Evolutionary conservation across 1,140 invertebrate species (phyloP).

Genomic region (Druon quercuslanigerum): DNA sequence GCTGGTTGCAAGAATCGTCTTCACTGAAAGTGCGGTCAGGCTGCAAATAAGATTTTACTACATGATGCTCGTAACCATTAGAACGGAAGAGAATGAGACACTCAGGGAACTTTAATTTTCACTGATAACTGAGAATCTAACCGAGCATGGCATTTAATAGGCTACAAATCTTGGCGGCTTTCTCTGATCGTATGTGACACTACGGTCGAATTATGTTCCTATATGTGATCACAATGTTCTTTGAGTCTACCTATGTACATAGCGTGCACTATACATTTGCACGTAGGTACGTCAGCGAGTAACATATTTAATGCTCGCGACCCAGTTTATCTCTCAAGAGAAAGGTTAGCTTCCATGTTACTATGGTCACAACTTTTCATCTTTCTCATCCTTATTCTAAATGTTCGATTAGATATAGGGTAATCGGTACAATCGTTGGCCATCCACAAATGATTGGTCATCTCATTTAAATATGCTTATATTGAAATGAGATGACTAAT

Average conservation of each 20-base stretch:
- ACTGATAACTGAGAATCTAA: slow-evolving; percentile 31
- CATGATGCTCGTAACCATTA: slow-evolving; percentile 17
- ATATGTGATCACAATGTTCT: slow-evolving; percentile 12
- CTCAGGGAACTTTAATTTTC: slow-evolving; percentile 20
- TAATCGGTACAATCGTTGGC: too few species aligned
- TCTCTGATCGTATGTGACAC: slow-evolving; percentile 1
- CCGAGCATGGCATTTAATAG: slow-evolving; percentile 39
- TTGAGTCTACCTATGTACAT: slow-evolving; percentile 22
- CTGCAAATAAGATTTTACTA: slow-evolving; percentile 13
- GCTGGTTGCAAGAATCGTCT: slow-evolving; percentile 3
- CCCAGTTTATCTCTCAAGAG: background rate
- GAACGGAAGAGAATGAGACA: slow-evolving; percentile 5
- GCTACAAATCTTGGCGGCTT: slow-evolving; percentile 36
- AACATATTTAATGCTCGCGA: background rate
- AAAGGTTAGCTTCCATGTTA: slow-evolving; percentile 15
- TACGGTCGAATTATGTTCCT: slow-evolving; percentile 24
- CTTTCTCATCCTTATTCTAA: background rate
- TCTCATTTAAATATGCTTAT: too few species aligned
- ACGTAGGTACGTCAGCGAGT: slow-evolving; percentile 30
- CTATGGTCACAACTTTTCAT: background rate
- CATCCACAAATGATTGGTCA: too few species aligned
- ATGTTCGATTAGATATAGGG: too few species aligned
- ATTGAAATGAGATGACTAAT: too few species aligned
- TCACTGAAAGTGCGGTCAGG: background rate
- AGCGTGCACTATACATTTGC: background rate